Base-by-base conservation (phyloP, 2,797 vertebrate species). In the Meda fulgida region DNA sequence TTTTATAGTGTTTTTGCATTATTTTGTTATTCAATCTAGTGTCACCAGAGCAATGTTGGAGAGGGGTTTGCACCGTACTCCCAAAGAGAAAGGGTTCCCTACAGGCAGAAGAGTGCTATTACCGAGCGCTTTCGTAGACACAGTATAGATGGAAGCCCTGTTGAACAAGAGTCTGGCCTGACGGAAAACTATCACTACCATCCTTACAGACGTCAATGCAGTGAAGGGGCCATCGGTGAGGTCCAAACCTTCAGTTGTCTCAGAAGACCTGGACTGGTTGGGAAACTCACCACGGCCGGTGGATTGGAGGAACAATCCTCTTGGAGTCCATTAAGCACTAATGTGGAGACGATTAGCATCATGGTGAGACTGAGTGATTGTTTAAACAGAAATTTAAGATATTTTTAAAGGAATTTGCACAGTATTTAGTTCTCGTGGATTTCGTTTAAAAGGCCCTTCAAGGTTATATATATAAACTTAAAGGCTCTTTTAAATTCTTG, bases 141-240 rank as follows among this genome's bases (percentile, higher is more conserved):
- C 91, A 94, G 95, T 83, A 90, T 92, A 0, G 97, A 98, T 43
- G 97, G 95, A 16, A 90, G 87, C n/a, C 3, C 90, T 0, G 31
- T 77, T 3, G 88, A 90, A 6, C 91, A 87, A 65, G 93, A 77
- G 75, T 92, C 92, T 0, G 90, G 91, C 0, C 88, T 90, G 29
- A 92, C 92, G 36, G 92, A 94, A 87, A 94, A 93, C 85, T 90
- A 88, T 83, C 95, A 94, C 14, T 98, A 96, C 91, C 97, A 98
- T 85, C 96, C 96, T 0, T 99, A 98, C 91, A 94, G 92, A 66
- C 94, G 94, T 81, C 97, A 97, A 87, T 93, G 96, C 92, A 95
- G 95, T 0, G 95, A 97, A 5, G 96, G 95, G 0, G 90, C 92
- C 91, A 71, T 91, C 84, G 1, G 84, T 1, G 53, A 82, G 21